Conservation (phyloP, 2,797 vertebrate species). For the Lutjanus campechanus region DNA sequence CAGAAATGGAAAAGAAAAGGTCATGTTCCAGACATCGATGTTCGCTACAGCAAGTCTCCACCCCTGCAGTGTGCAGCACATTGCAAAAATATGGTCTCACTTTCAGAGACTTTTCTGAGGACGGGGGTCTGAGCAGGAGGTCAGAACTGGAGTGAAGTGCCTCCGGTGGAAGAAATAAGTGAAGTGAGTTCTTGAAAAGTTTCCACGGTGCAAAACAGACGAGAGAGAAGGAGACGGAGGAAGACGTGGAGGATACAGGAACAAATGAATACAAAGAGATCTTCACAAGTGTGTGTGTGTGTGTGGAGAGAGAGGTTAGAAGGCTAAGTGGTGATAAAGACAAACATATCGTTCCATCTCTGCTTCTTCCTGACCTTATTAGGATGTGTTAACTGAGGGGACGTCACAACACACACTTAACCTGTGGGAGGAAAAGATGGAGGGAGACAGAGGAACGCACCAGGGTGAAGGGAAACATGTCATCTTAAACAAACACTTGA, state of each 20-base stretch:
- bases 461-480: neutral
- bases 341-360: conserved; percentile 29
- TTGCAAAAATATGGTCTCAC: neutral
- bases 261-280: neutral
- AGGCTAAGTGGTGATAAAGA: conserved; percentile 38
- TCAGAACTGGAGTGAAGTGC: neutral
- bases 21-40: neutral
- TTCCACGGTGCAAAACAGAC: neutral
- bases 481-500: conserved; percentile 13
- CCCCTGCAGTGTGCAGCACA: neutral
- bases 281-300: conserved; percentile 1
- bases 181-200: neutral
- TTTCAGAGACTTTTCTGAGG: neutral
- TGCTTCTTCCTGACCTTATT: conserved; percentile 49
- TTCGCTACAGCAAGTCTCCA: neutral
- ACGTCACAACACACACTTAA: conserved; percentile 5
- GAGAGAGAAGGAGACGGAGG: neutral
- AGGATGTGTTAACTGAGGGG: conserved; percentile 27
- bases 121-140: neutral
- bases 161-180: neutral
- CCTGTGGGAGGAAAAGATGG: neutral
- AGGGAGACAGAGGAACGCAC: neutral
- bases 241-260: neutral
- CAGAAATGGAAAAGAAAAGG: neutral
- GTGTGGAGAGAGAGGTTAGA: neutral